Evolutionary conservation across 2,797 vertebrate species (phyloP).

Genomic region (Dendrocincla fuliginosa): DNA sequence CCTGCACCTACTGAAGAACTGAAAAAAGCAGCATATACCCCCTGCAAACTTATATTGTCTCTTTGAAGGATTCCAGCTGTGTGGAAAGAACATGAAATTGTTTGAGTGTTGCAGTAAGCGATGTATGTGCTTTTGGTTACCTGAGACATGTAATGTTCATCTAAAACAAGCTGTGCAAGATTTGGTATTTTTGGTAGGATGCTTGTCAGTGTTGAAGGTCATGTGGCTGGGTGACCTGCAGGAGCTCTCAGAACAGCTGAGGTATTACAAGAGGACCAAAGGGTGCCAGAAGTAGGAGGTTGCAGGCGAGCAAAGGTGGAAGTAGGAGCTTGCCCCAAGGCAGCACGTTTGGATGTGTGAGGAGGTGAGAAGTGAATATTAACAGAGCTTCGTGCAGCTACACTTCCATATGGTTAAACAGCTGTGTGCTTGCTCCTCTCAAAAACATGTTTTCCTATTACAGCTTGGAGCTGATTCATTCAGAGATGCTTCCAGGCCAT

Average conservation of each 20-base stretch:
- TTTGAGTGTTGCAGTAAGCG: neutral
- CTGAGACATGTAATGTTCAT: neutral
- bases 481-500: neutral
- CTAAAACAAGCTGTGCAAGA: neutral
- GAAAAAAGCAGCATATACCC: neutral
- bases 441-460: neutral
- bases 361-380: constrained; percentile 26
- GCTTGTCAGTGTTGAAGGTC: neutral
- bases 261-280: neutral
- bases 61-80: neutral
- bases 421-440: constrained; percentile 32
- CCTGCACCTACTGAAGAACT: neutral
- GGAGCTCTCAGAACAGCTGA: neutral
- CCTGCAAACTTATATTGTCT: neutral
- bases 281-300: neutral
- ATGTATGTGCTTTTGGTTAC: neutral
- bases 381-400: neutral
- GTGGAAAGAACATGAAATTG: neutral
- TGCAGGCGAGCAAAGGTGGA: neutral
- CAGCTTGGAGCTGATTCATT: neutral
- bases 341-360: neutral
- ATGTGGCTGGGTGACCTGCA: neutral
- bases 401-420: constrained; percentile 50
- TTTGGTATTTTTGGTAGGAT: neutral
- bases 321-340: neutral